Evolutionary conservation across 2,113 vertebrate genomes (phyloP).

Genomic region (western clawed frog (Xenopus tropicalis)): UCB_Xtro_10.0 CM004448.2:44714001-44714500

Average conservation of each 20-base stretch:
- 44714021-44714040: too few species aligned
- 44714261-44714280: slow-evolving; percentile 17
- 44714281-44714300: slow-evolving; percentile 20
- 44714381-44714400: too few species aligned
- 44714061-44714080: too few species aligned
- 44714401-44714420: too few species aligned
- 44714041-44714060: too few species aligned
- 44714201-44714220: slow-evolving; percentile 34
- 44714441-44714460: not conserved
- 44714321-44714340: too few species aligned
- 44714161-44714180: slow-evolving; percentile 29
- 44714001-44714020: too few species aligned
- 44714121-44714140: not conserved
- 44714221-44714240: slow-evolving; percentile 30
- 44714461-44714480: not conserved
- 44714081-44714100: too few species aligned
- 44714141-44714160: slow-evolving; percentile 13
- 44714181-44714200: slow-evolving; percentile 26
- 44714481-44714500: not conserved
- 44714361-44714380: slow-evolving; percentile 2
- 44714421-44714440: too few species aligned
- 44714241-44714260: slow-evolving; percentile 18
- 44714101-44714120: too few species aligned
- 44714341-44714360: not conserved
- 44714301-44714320: slow-evolving; percentile 7